Base-by-base conservation (phyloP, 2,888 invertebrate species). In the Entomobrya proxima region DNA sequence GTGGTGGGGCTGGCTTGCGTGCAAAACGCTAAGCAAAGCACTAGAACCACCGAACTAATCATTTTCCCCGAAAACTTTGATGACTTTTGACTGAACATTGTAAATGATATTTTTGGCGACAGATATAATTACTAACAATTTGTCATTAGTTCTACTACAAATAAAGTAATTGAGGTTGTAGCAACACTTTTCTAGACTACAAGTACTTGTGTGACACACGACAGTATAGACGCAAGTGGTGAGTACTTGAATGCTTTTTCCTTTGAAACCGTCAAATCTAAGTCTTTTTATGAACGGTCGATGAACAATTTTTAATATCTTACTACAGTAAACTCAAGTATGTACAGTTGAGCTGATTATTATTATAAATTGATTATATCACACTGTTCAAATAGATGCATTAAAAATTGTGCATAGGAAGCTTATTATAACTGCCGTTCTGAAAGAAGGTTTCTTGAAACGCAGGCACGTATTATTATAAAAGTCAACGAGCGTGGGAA, bases 401-500 rank as follows among this genome's bases (percentile, higher is more conserved):
- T n/a, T n/a, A n/a, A n/a, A n/a, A n/a, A n/a, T 24, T 27, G 5
- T 24, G 9, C 27, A 58, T 5, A 58, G 24, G 15, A 58, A 58
- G 15, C 21, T 58, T 27, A 6, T 58, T 58, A 9, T 24, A 58
- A 11, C 2, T 15, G 58, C 11, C 9, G 4, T 58, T 58, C 5
- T 58, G 9, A 24, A 21, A 24, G 27, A 11, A 27, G 4, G 11
- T 24, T 11, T 24, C 4, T 11, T 21, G 11, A 55, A 21, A 55
- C 9, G 27, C 11, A 55, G 27, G 24, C 32, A 61, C 13, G 44
- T 40, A 7, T 40, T 18, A n/a, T 55, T 55, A 55, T 18, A 69
- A 11, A 6, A 40, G 37, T 69, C 44, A 69, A 69, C 40, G 69
- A 69, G 69, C 69, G 69, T 69, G 69, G 69, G 69, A 69, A 69